Conservation (phyloP, 2,888 invertebrate genomes). For the Blastobasis adustella region DNA sequence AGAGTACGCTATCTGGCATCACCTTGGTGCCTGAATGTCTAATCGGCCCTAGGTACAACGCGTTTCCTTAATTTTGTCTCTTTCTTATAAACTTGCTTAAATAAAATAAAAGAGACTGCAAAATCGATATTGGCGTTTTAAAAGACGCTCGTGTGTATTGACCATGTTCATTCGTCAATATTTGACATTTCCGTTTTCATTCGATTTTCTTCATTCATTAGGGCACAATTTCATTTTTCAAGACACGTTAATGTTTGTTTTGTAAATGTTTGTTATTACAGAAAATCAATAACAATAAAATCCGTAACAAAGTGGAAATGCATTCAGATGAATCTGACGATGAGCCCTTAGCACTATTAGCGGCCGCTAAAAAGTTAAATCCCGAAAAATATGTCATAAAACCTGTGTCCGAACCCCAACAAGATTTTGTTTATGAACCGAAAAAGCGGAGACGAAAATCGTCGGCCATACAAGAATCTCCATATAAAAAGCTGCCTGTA, state of each 20-base stretch:
- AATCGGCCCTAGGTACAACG: neutral
- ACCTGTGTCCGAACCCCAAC: constrained; percentile 6
- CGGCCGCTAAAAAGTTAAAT: constrained; percentile 42
- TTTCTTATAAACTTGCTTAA: neutral
- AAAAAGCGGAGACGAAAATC: constrained; percentile 24
- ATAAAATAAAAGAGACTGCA: neutral
- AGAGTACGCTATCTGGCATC: too few species aligned
- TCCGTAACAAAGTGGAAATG: constrained; percentile 18
- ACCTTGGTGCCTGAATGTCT: too few species aligned
- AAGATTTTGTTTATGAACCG: constrained; percentile 14
- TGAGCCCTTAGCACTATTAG: constrained; percentile 57
- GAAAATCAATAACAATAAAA: too few species aligned
- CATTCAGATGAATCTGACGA: constrained; percentile 60
- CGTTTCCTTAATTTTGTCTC: neutral
- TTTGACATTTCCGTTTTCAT: too few species aligned
- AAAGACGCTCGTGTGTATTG: neutral
- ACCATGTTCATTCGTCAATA: neutral
- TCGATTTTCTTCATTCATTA: too few species aligned
- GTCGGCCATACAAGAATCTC: constrained; percentile 8
- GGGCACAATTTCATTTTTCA: too few species aligned
- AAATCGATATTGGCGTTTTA: neutral
- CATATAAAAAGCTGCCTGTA: constrained; percentile 17
- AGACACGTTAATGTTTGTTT: too few species aligned
- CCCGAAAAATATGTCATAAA: constrained; percentile 23
- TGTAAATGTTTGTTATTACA: too few species aligned